A percentile compares a stretch with the other conserved stretches of the same genome.
These are phyloP conservation scores for Kryphioiulus occultus DNA, from an alignment of 2,888 invertebrate species.

Conservation along the genomic window DNA sequence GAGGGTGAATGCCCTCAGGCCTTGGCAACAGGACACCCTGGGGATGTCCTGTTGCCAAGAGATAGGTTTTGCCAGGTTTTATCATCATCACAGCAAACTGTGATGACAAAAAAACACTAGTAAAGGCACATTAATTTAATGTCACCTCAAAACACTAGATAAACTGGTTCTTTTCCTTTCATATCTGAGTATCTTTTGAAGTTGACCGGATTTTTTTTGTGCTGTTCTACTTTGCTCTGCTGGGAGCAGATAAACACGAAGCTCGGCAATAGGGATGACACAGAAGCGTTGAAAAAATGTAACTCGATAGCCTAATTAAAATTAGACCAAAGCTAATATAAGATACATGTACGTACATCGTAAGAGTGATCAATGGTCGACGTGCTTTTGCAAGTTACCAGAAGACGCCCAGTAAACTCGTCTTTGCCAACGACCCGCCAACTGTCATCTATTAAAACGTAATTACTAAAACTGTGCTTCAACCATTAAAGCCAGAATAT, in stretches of 20 bases:
- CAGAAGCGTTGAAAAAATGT: background rate
- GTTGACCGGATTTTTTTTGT: background rate
- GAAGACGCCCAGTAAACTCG: slow-evolving; percentile 4
- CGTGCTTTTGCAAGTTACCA: background rate
- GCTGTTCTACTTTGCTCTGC: background rate
- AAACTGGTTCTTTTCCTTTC: background rate
- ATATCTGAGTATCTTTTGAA: background rate
- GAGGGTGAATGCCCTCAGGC: too few species aligned
- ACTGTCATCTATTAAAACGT: slow-evolving; percentile 22
- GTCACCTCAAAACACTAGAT: background rate
- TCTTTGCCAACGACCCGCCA: slow-evolving; percentile 42
- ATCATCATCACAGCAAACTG: too few species aligned
- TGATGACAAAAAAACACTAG: too few species aligned
- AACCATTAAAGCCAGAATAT: too few species aligned
- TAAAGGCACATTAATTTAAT: too few species aligned
- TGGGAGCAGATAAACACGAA: background rate
- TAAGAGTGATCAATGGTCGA: background rate
- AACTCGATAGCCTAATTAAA: background rate
- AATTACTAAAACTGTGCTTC: background rate
- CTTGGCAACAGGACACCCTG: too few species aligned
- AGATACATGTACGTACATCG: background rate
- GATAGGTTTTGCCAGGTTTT: too few species aligned
- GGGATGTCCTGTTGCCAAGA: too few species aligned
- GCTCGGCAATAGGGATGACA: background rate
- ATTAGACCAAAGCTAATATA: background rate